Base-by-base conservation (phyloP, 2,888 invertebrate species). In the Laspeyria flexula region DNA sequence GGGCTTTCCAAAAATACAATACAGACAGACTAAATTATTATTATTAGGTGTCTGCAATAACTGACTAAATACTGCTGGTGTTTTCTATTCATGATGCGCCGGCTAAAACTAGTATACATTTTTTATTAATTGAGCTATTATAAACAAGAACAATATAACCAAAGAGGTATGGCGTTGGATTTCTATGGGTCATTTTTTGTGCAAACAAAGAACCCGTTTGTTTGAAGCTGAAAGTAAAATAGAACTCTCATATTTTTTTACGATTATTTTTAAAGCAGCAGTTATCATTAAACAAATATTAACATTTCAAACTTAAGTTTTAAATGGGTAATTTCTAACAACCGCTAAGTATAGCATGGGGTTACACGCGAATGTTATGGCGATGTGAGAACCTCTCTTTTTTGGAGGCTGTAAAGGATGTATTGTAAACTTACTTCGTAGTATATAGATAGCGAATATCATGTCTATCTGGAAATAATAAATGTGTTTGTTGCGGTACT, bases 401-500 rank as follows among this genome's bases (percentile, higher is more conserved):
- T 58, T 58, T 50, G 54, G 55, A 64, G 59, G 65, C 42, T 67
- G 37, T 46, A 49, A 42, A 30, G 38, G 11, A n/a, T 10, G 18
- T 18, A 21, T 16, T 15, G 7, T 16, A 46, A 53, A 6, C 55
- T 48, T 29, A 55, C 52, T 56, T 55, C 29, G 37, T 53, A 46
- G 43, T 55, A 37, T 55, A 37, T 39, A 57, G 53, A 69, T 65
- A 61, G 62, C 33, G 38, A 59, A 48, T 70, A 66, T 58, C 60
- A 58, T 57, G 53, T 57, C 49, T 57, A 55, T 69, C 66, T 49
- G 37, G 31, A 39, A 49, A 55, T 62, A 70, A 62, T 66, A 71
- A 60, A 60, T 70, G 63, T 44, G 55, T 57, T 55, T 60, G 55
- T 53, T 52, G n/a, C n/a, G 55, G 57, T 61, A 61, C 65, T 59